Evolutionary conservation across 2,888 invertebrate species (phyloP).

Genomic region (Steinernema scapterisci): DNA sequence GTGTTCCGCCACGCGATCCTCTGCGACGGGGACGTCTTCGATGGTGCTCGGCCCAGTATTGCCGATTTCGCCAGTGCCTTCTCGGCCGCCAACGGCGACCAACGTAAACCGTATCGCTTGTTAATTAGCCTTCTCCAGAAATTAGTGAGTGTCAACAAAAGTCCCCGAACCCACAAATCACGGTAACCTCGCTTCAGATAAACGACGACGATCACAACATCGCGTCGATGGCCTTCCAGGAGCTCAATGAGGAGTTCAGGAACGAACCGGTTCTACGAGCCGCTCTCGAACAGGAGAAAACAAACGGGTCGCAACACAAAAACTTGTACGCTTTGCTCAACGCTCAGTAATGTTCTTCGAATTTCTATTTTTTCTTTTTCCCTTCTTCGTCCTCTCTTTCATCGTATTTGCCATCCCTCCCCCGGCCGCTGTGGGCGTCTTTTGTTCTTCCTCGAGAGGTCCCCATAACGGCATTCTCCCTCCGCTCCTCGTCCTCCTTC

Average conservation of each 20-base stretch:
- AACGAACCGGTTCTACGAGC: slow-evolving; percentile 26
- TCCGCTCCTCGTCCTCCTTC: too few species aligned
- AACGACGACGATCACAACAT: slow-evolving; percentile 22
- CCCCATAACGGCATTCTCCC: too few species aligned
- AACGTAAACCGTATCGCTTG: slow-evolving; percentile 24
- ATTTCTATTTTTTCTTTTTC: background rate
- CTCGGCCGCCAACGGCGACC: slow-evolving; percentile 27
- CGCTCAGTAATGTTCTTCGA: slow-evolving; percentile 25
- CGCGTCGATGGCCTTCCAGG: slow-evolving; percentile 22
- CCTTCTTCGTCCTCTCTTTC: background rate
- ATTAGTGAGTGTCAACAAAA: slow-evolving; percentile 21
- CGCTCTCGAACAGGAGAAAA: slow-evolving; percentile 22
- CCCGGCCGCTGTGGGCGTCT: background rate
- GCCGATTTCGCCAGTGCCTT: slow-evolving; percentile 22
- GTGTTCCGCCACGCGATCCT: slow-evolving; percentile 27
- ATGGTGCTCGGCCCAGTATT: slow-evolving; percentile 11
- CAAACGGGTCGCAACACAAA: slow-evolving; percentile 32
- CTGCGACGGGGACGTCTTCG: slow-evolving; percentile 12
- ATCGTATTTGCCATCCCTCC: slow-evolving; percentile 23
- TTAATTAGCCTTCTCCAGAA: slow-evolving; percentile 25
- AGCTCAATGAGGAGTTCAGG: slow-evolving; percentile 13
- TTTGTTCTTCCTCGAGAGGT: background rate
- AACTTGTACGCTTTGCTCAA: slow-evolving; percentile 33
- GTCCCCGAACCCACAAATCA: background rate
- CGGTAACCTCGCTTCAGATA: background rate